phyloP scores from a whole-genome alignment of 1,140 invertebrate genomes.

The Ceratina calcarata region DNA sequence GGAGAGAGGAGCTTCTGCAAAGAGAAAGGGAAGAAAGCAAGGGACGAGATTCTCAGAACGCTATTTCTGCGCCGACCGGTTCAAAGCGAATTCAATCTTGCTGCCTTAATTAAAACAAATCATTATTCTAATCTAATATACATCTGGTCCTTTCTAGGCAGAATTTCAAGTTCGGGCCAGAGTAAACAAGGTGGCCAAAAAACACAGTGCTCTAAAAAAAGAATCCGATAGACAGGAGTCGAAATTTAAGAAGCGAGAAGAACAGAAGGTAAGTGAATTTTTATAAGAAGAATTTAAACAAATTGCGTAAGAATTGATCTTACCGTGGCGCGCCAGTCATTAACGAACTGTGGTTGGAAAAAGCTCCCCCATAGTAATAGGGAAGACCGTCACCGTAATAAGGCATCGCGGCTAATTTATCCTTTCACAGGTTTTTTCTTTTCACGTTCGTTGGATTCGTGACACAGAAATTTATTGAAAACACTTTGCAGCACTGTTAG shows the following conservation, averaged over 20 bases:
- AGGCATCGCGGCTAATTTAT: constrained; percentile 68
- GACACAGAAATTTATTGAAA: neutral
- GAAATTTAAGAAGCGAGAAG: neutral
- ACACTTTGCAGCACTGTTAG: neutral
- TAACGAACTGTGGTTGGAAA: constrained; percentile 76
- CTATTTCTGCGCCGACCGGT: neutral
- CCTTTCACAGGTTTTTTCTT: neutral
- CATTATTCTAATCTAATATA: no score
- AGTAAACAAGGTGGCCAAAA: neutral
- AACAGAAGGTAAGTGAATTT: neutral
- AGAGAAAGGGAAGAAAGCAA: constrained; percentile 11
- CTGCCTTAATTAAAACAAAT: no score
- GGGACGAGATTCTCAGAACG: constrained; percentile 18
- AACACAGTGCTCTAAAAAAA: neutral
- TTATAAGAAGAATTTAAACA: neutral
- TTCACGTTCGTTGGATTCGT: neutral
- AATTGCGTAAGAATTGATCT: constrained; percentile 47
- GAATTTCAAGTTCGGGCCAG: no score
- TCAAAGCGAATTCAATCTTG: no score
- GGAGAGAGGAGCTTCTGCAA: constrained; percentile 6
- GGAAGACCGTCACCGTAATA: constrained; percentile 72
- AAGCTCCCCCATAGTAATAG: constrained; percentile 74
- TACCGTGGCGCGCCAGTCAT: constrained; percentile 78
- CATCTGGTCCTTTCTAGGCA: no score
- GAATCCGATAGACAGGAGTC: neutral